Evolutionary conservation across 2,113 vertebrate genomes (phyloP).

Genomic region (Zosterops japonicus): DNA sequence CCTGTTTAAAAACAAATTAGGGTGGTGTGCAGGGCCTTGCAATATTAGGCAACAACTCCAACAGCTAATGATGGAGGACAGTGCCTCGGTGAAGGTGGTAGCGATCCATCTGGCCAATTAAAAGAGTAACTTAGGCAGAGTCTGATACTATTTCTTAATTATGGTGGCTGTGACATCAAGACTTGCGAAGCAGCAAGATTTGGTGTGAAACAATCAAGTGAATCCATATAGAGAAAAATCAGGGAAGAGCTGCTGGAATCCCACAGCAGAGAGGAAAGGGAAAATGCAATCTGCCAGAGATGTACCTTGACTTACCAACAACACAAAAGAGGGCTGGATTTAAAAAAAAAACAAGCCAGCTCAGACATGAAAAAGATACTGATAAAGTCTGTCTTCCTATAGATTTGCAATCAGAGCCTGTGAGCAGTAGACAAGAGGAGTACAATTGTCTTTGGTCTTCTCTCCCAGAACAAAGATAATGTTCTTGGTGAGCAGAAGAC

Average conservation of each 20-base stretch:
- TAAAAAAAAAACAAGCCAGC: not conserved
- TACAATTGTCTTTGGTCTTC: not conserved
- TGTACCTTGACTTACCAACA: not conserved
- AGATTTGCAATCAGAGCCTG: not conserved
- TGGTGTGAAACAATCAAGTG: not conserved
- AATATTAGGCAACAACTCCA: constrained; percentile 13
- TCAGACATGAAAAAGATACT: not conserved
- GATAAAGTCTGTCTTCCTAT: not conserved
- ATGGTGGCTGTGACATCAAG: not conserved
- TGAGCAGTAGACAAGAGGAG: not conserved
- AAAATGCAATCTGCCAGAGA: not conserved
- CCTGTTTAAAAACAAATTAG: constrained; percentile 61
- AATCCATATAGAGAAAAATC: not conserved
- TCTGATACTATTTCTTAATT: not conserved
- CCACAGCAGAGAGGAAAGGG: not conserved
- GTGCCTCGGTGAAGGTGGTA: not conserved
- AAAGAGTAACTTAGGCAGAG: constrained; percentile 1
- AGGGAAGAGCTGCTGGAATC: not conserved
- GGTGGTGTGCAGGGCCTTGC: constrained; percentile 1
- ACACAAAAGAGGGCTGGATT: not conserved
- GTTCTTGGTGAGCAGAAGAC: not conserved
- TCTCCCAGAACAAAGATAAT: constrained; percentile 3
- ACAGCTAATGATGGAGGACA: constrained; percentile 20
- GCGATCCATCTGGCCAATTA: constrained; percentile 21
- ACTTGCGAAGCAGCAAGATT: not conserved